A percentile compares a stretch with the other conserved stretches of the same genome.
Evolutionary conservation across 2,888 invertebrate genomes (phyloP).

Genomic region (Fragum sueziense): DNA sequence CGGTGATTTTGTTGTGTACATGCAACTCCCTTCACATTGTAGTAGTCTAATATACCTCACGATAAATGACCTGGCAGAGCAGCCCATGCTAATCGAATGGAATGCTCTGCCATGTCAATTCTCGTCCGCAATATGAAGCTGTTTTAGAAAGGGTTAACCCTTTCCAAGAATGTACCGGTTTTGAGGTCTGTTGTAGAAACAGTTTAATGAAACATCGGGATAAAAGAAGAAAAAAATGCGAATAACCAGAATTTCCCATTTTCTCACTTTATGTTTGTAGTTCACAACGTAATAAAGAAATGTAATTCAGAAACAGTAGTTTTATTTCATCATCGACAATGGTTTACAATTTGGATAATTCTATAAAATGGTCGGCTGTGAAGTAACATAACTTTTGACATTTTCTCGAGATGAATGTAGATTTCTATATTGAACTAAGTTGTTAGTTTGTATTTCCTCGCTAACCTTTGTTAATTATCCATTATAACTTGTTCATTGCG

Average conservation of each 20-base stretch:
- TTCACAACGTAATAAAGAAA: background rate
- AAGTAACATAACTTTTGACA: background rate
- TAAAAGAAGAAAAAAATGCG: background rate
- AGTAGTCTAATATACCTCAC: background rate
- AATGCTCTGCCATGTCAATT: too few relatives aligned
- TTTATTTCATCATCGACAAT: background rate
- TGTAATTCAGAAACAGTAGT: background rate
- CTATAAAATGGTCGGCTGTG: background rate
- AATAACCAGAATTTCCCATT: background rate
- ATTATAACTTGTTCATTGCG: too few relatives aligned
- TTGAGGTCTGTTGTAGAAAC: background rate
- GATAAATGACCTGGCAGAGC: too few relatives aligned
- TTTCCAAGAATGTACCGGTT: background rate
- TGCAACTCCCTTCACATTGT: too few relatives aligned
- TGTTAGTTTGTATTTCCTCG: too few relatives aligned
- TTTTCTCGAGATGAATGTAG: background rate
- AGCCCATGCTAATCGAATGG: too few relatives aligned
- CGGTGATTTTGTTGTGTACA: background rate
- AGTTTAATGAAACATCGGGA: background rate
- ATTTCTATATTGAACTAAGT: too few relatives aligned
- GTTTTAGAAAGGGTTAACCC: too few relatives aligned
- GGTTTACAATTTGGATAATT: background rate
- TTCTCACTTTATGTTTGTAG: background rate
- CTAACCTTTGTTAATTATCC: too few relatives aligned
- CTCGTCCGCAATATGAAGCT: too few relatives aligned